Evolutionary conservation across 2,113 vertebrate genomes (phyloP).

Genomic region (Gracilinanus agilis): DNA sequence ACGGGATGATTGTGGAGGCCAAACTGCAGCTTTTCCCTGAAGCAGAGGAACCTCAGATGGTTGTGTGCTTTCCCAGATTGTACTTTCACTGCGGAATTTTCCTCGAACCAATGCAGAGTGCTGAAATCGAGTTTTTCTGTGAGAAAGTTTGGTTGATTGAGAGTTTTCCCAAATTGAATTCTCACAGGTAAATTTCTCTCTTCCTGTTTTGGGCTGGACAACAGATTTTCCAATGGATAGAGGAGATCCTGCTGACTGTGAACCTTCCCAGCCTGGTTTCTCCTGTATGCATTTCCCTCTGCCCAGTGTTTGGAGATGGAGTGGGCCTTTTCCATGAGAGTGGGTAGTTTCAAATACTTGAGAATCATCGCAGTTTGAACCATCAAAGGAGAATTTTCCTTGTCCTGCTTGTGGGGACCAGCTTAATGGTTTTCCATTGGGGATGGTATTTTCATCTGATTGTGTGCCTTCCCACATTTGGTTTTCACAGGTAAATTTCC

Average conservation of each 20-base stretch:
- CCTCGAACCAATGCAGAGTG: neutral
- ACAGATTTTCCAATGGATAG: neutral
- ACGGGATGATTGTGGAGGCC: neutral
- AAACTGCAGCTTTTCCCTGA: neutral
- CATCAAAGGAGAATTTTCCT: neutral
- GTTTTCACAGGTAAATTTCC: neutral
- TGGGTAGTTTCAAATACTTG: neutral
- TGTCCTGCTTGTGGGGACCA: neutral
- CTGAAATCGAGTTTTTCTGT: neutral
- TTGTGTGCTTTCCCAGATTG: neutral
- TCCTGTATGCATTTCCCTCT: neutral
- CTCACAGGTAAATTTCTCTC: neutral
- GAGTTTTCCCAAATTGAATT: neutral
- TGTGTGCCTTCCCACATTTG: neutral
- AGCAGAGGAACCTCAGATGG: neutral
- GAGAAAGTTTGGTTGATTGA: neutral
- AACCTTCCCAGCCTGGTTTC: neutral
- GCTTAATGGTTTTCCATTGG: neutral
- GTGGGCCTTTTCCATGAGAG: neutral
- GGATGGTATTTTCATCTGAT: neutral
- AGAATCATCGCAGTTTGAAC: neutral
- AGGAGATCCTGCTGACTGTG: neutral
- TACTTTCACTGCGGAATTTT: neutral
- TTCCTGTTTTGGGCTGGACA: neutral
- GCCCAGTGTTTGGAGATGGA: neutral